A percentile compares a stretch with the other conserved stretches of the same genome.
Conservation (phyloP, 2,113 vertebrate species). For the Tricholaema leucomelas region DNA sequence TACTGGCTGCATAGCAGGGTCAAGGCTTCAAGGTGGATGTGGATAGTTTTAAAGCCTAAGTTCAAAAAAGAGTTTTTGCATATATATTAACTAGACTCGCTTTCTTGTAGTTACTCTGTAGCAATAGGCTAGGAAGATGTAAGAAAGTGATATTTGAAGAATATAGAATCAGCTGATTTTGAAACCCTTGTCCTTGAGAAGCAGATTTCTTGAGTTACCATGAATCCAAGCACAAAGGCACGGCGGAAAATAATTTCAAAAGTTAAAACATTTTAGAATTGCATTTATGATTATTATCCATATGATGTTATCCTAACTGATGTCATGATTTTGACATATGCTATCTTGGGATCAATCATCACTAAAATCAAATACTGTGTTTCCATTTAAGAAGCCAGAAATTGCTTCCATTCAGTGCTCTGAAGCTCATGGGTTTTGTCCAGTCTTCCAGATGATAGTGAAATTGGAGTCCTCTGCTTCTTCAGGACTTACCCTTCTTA, state of each 20-base stretch:
- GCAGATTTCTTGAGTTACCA: background rate
- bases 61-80: background rate
- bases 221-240: background rate
- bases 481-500: background rate
- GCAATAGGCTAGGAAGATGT: background rate
- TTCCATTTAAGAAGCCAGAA: constrained; percentile 11
- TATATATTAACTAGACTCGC: background rate
- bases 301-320: background rate
- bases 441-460: background rate
- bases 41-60: background rate
- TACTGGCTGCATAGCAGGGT: background rate
- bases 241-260: background rate
- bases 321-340: background rate
- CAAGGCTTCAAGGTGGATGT: background rate
- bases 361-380: background rate
- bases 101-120: background rate
- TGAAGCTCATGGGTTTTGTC: background rate
- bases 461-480: background rate
- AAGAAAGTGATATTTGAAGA: background rate
- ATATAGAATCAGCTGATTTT: background rate
- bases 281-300: background rate
- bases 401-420: background rate
- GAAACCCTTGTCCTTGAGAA: background rate
- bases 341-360: background rate
- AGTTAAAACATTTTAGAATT: background rate